Base-by-base conservation (phyloP, 2,888 invertebrate species). In the Drosophila anceps region DNA sequence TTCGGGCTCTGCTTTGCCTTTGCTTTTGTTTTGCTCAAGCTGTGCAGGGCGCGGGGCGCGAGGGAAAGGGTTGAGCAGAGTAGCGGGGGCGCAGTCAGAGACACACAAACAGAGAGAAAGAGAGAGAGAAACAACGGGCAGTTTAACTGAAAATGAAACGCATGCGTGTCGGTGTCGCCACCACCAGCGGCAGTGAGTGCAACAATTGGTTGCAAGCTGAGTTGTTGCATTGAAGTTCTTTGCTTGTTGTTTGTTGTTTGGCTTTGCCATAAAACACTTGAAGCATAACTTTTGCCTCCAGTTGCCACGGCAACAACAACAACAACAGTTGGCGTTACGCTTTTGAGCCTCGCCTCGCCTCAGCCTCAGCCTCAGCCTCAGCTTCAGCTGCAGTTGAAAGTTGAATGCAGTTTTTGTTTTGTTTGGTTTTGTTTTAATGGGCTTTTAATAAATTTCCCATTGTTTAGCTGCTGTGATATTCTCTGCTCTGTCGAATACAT, bases 161-260 rank as follows among this genome's bases (percentile, higher is more conserved):
- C 86, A 84, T 86, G 86, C 84, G 85, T 85, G 85, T 84, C 87
- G 84, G 72, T 84, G 86, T 85, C 86, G 81, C 86, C 81, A 63
- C 68, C 66, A 61, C 54, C 67, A 31, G 13, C 31, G 9, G 57
- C 37, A 53, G 64, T n/a, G 67, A 51, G 81, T 84, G 86, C 86
- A 84, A 82, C 84, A 84, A 85, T 85, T 84, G 85, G 68, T 69
- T 69, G 78, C 79, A 76, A 62, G 74, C 61, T 9, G 43, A 43
- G 24, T 65, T 70, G 77, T 75, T 77, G 77, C 75, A 69, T 65
- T 37, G 55, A 63, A 58, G 73, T 74, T 80, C 65, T 44, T n/a
- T n/a, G n/a, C n/a, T n/a, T n/a, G 43, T 76, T 57, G 77, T 69
- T 46, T 62, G 61, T 51, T 71, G 48, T 50, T 50, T 50, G 63